phyloP scores from a whole-genome alignment of 1,140 invertebrate genomes.

The Sinella curviseta region DNA sequence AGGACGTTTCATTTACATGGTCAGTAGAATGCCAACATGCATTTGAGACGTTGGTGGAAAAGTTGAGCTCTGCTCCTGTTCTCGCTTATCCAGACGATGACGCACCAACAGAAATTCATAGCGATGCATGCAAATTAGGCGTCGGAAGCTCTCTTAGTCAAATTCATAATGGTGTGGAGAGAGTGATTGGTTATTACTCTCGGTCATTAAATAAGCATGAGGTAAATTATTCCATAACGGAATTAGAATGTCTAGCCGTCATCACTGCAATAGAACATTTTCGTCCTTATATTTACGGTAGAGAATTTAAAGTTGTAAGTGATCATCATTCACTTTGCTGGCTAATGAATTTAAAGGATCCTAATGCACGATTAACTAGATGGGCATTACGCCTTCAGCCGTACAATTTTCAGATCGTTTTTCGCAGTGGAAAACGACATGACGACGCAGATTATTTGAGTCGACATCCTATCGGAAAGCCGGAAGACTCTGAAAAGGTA shows the following conservation, averaged over 20 bases:
- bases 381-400: slow-evolving; percentile 21
- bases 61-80: slow-evolving; percentile 40
- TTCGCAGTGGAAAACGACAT: slow-evolving; percentile 29
- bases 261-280: slow-evolving; percentile 35
- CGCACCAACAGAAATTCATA: slow-evolving; percentile 52
- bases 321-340: slow-evolving; percentile 23
- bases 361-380: slow-evolving; percentile 11
- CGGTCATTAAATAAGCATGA: slow-evolving; percentile 52
- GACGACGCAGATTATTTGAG: slow-evolving; percentile 30
- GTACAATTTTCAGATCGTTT: slow-evolving; percentile 24
- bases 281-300: slow-evolving; percentile 14
- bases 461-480: slow-evolving; percentile 31
- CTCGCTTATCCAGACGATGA: slow-evolving; percentile 47
- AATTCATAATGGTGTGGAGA: slow-evolving; percentile 50
- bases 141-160: slow-evolving; percentile 58
- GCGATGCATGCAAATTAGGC: slow-evolving; percentile 58
- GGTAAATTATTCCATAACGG: slow-evolving; percentile 53
- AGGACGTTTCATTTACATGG: slow-evolving; percentile 50
- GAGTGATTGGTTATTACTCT: slow-evolving; percentile 57
- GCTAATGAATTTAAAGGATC: slow-evolving; percentile 14
- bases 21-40: slow-evolving; percentile 40
- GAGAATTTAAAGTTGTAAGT: slow-evolving; percentile 1
- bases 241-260: slow-evolving; percentile 53
- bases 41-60: slow-evolving; percentile 51
- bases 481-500: not conserved